Base-by-base conservation (phyloP, 23 tunicate genomes). In the Styela plicata region DNA sequence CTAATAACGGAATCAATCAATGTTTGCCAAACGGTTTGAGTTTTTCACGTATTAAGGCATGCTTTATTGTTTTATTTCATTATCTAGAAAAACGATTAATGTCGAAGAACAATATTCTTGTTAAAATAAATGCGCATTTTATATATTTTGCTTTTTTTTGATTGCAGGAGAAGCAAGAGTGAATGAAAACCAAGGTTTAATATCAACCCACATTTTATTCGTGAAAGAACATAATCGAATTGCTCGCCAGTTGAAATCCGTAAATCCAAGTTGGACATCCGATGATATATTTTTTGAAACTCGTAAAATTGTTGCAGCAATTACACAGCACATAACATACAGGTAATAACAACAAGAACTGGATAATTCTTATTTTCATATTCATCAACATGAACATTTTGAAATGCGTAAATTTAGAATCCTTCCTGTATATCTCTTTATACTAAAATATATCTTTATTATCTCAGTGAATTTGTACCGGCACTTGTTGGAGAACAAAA, bases 161-260 rank as follows among this genome's bases (percentile, higher is more conserved):
- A n/a, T n/a, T n/a, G n/a, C 85, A 89, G 95, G 95, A 17, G 95
- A 89, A 31, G 67, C 17, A 13, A 35, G 97, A 57, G 73, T 84
- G 28, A 91, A 91, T 82, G 97, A 91, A 78, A 91, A 91, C 79
- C 74, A 83, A 25, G 97, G 91, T 24, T 52, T 91, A 69, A 23
- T 86, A 27, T 79, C 91, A 31, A 78, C 64, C 37, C 91, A 91
- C 65, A 66, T 79, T 1, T 21, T 87, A 5, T 87, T 87, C 62
- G 68, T 69, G 33, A 80, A 91, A 31, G 91, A 91, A 63, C 97
- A 91, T 81, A 91, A 91, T 79, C 69, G 91, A 44, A 91, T 91
- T 10, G 88, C 91, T 16, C 63, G 85, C 7, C 35, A 82, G 26
- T 65, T 91, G 63, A 87, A 91, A 64, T 28, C 76, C 21, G 18